These are phyloP conservation scores for Coptotermes formosanus DNA, from an alignment of 1,140 invertebrate genomes.

Conservation along the genomic window DNA sequence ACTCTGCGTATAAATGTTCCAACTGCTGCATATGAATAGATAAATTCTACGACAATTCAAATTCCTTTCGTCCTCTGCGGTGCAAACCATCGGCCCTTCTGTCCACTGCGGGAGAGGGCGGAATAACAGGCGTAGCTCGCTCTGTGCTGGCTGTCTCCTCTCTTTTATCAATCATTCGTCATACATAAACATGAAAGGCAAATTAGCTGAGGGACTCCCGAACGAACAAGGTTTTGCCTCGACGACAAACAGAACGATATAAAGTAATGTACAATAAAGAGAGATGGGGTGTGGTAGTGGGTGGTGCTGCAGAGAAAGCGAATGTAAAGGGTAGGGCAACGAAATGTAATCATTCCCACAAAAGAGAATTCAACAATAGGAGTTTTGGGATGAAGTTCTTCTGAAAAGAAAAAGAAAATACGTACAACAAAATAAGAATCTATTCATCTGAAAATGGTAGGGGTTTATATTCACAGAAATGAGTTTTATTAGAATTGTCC, in stretches of 20 bases:
- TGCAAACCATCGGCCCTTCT: no score
- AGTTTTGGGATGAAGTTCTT: neutral
- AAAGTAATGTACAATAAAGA: neutral
- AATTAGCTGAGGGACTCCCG: constrained; percentile 18
- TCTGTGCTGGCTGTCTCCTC: neutral
- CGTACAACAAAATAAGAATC: neutral
- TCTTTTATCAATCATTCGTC: constrained; percentile 28
- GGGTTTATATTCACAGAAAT: neutral
- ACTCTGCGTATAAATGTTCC: no score
- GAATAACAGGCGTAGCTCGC: no score
- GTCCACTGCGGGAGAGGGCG: no score
- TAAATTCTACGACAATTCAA: no score
- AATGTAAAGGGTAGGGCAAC: neutral
- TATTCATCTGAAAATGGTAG: neutral
- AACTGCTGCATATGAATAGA: no score
- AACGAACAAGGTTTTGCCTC: neutral
- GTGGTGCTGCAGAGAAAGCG: no score
- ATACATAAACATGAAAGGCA: constrained; percentile 26
- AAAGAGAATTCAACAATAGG: neutral
- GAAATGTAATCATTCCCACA: constrained; percentile 10
- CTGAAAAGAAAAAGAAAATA: neutral
- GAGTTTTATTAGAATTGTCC: neutral
- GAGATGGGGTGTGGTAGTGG: no score
- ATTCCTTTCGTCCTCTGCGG: no score
- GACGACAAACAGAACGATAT: neutral